Base-by-base conservation (phyloP, 2,797 vertebrate species). In the Pangasius macronema region DNA sequence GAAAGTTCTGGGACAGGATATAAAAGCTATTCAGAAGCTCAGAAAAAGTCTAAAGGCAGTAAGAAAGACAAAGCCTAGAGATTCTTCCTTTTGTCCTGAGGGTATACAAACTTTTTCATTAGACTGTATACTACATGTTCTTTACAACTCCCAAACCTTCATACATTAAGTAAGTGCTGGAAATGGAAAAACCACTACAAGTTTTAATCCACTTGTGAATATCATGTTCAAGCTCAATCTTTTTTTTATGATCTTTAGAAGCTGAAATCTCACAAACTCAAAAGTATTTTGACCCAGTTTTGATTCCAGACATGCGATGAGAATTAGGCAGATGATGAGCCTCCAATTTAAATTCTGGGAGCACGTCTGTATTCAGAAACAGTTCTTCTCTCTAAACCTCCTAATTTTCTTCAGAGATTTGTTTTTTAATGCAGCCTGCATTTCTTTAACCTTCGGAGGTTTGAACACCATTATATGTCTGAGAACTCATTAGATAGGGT, bases 251-350 rank as follows among this genome's bases (percentile, higher is more conserved):
- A 46, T 46, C 8, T 46, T 46, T 46, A 46, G 46, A 46, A 8
- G 8, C 46, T 46, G 20, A 77, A 76, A 51, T 75, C 18, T 79
- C 30, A 79, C 49, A 55, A 55, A 9, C 14, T 36, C 22, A 80
- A 24, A 80, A 80, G 77, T 36, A 59, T 80, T 24, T 39, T 76
- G 46, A 76, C 73, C 27, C 73, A 76, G 73, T 53, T 76, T 53
- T 14, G 10, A 39, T 80, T 59, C 77, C 55, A 59, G 77, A 2
- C 77, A 59, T 80, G 33, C 2, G 9, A 57, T 80, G 53, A 80
- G 53, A 80, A 36, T 30, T 16, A 30, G 75, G 10, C 49, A 55
- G 49, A 33, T 33, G 75, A 76, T 49, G 72, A 75, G 42, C 39
- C 72, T 24, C 13, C 10, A 8, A 30, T 36, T 36, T 36, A 18